These are phyloP conservation scores for Drosophila longiperda DNA, from an alignment of 2,888 invertebrate species.

Conservation along the genomic window DNA sequence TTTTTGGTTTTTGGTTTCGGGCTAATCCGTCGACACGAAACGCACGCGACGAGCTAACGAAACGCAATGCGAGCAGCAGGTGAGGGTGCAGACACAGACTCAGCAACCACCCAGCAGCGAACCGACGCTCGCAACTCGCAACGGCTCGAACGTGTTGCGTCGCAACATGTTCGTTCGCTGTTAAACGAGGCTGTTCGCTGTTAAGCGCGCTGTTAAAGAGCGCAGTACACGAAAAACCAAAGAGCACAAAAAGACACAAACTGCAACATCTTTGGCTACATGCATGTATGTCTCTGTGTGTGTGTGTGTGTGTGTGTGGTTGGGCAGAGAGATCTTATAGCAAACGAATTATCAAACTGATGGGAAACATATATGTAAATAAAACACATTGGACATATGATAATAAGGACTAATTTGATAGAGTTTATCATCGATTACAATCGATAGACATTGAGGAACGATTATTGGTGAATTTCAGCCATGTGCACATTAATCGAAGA, in stretches of 20 bases:
- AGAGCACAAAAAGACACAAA: neutral
- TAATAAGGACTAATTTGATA: neutral
- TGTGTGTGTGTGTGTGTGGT: neutral
- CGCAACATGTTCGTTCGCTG: conserved; percentile 29
- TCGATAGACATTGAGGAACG: neutral
- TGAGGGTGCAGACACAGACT: conserved; percentile 58
- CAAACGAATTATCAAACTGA: neutral
- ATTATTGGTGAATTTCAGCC: neutral
- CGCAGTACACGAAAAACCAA: neutral
- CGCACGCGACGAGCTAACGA: conserved; percentile 79
- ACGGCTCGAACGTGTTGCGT: conserved; percentile 53
- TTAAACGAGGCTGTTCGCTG: neutral
- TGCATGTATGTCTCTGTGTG: neutral
- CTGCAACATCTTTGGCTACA: neutral
- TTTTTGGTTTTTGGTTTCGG: conserved; percentile 36
- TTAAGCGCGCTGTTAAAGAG: conserved; percentile 29
- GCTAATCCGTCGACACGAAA: conserved; percentile 65
- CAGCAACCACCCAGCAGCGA: conserved; percentile 17
- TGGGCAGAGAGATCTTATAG: neutral
- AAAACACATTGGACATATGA: neutral
- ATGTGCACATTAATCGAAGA: too few species aligned
- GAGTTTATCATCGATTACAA: neutral
- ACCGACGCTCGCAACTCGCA: conserved; percentile 36
- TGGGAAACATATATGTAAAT: neutral
- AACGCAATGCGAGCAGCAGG: conserved; percentile 70